Conservation (phyloP, 2,888 invertebrate genomes). For the Drosophila cognata region DNA sequence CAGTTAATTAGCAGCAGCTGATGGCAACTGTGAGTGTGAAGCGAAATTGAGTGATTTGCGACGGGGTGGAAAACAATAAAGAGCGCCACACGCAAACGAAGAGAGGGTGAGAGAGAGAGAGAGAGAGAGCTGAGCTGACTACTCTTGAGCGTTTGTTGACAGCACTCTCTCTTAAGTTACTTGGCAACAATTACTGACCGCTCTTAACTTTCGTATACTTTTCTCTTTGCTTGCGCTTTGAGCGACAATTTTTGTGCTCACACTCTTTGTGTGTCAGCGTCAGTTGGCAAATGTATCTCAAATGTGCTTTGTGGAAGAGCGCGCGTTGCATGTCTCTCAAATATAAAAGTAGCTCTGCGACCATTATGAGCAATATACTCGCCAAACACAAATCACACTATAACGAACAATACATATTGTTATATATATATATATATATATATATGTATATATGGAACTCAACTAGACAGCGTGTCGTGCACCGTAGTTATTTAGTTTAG, state of each 20-base stretch:
- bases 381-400: constrained; percentile 2
- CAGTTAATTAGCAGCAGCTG: constrained; percentile 50
- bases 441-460: constrained; percentile 2
- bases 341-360: background rate
- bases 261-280: constrained; percentile 11
- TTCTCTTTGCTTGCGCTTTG: background rate
- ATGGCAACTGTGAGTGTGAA: constrained; percentile 11
- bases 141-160: constrained; percentile 39
- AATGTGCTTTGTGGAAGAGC: background rate
- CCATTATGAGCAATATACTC: background rate
- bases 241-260: constrained; percentile 2
- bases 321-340: background rate
- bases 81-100: background rate
- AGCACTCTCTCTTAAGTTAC: constrained; percentile 35
- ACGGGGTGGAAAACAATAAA: background rate
- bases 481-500: constrained; percentile 19
- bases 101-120: background rate
- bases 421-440: background rate
- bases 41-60: background rate
- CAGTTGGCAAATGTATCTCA: constrained; percentile 28
- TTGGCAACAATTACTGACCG: constrained; percentile 9
- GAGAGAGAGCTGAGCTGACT: background rate
- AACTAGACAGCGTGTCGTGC: constrained; percentile 60
- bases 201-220: constrained; percentile 31
- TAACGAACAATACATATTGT: background rate